phyloP scores from a whole-genome alignment of 2,888 invertebrate species.

The Strigamia crassipes region DNA sequence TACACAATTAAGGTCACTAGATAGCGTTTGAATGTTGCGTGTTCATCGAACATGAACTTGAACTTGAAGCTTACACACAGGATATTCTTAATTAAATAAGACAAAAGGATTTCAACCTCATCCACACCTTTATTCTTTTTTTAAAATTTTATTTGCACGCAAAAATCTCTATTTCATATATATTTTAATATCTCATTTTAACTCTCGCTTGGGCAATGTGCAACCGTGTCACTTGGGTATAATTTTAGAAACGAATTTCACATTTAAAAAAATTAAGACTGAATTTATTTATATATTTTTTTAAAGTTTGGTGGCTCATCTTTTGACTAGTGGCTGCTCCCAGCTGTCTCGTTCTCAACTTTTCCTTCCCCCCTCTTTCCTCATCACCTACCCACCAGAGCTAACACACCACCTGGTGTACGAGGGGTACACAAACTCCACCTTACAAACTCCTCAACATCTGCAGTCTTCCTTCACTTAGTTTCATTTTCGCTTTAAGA shows the following conservation, averaged over 20 bases:
- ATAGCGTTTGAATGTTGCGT: not conserved
- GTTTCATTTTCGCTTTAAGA: not conserved
- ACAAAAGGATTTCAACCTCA: conserved; percentile 28
- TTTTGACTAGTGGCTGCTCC: conserved; percentile 29
- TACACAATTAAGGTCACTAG: not conserved
- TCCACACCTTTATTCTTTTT: conserved; percentile 17
- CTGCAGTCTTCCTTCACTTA: not conserved
- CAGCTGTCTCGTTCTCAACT: conserved; percentile 36
- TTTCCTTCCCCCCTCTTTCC: conserved; percentile 41
- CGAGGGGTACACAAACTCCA: conserved; percentile 30
- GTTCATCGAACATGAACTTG: conserved; percentile 19
- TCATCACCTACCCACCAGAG: conserved; percentile 25
- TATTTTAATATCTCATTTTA: not conserved
- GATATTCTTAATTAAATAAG: conserved; percentile 40
- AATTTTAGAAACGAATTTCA: not conserved
- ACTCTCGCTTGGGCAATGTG: not conserved
- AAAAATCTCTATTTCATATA: not conserved
- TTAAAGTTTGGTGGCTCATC: conserved; percentile 15
- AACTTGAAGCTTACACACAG: conserved; percentile 42
- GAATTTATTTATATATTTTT: not conserved
- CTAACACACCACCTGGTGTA: conserved; percentile 8
- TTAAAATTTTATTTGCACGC: not conserved
- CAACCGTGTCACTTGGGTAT: not conserved
- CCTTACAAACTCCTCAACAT: conserved; percentile 17
- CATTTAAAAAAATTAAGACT: not conserved